Conservation (phyloP, 2,888 invertebrate genomes). For the Acanthosepion esculentum region DNA sequence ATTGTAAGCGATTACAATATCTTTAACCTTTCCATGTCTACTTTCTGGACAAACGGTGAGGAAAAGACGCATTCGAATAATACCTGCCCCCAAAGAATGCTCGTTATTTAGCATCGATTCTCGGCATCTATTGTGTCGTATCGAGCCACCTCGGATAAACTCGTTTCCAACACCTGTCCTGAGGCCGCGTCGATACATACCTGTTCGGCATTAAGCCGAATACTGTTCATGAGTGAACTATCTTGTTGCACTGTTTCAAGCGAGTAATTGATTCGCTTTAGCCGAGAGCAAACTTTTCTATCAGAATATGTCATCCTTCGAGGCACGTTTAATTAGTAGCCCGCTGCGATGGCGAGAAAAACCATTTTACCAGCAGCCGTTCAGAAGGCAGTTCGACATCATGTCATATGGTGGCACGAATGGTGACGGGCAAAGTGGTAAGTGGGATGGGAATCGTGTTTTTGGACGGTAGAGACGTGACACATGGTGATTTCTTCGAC, state of each 20-base stretch:
- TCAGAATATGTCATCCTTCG: neutral
- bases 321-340: neutral
- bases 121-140: too few species aligned
- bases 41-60: too few species aligned
- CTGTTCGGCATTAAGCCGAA: too few species aligned
- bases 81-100: too few species aligned
- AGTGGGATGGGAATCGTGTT: neutral
- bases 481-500: neutral
- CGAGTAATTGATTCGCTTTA: neutral
- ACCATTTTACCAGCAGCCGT: neutral
- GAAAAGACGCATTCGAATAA: too few species aligned
- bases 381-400: neutral
- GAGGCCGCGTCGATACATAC: too few species aligned
- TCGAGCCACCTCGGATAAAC: too few species aligned
- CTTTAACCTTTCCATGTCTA: too few species aligned
- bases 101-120: too few species aligned
- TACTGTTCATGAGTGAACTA: too few species aligned
- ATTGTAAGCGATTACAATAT: too few species aligned
- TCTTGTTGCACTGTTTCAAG: neutral
- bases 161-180: too few species aligned
- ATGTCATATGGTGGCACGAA: neutral
- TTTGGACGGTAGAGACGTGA: neutral
- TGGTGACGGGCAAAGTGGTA: neutral
- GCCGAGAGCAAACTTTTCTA: neutral
- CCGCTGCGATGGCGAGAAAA: neutral